A percentile compares a stretch with the other conserved stretches of the same genome.
Conservation (phyloP, 2,113 vertebrate genomes). For the Tetrax tetrax region DNA sequence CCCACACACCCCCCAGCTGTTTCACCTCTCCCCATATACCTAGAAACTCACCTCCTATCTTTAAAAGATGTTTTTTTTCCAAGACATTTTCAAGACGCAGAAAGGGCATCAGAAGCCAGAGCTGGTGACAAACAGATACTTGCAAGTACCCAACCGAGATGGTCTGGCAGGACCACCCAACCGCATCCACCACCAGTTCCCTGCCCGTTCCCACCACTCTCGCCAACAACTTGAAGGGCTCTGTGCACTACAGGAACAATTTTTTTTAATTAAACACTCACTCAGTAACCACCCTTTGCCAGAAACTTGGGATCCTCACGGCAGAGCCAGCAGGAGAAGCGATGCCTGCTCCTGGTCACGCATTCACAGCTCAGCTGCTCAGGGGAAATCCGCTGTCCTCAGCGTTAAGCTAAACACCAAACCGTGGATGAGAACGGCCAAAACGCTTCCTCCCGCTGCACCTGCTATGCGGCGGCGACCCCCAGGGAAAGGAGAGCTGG, state of each 20-base stretch:
- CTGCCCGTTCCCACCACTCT: background rate
- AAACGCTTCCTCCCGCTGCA: background rate
- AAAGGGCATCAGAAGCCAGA: background rate
- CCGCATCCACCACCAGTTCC: background rate
- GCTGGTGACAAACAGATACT: background rate
- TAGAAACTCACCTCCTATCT: background rate
- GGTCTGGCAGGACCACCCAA: background rate
- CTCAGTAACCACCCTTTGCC: background rate
- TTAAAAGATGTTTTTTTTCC: background rate
- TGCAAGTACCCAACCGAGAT: background rate
- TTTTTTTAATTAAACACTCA: background rate
- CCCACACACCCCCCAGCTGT: background rate
- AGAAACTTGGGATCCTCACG: background rate
- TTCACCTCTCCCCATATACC: background rate
- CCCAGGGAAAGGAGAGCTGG: background rate
- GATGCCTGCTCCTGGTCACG: no score
- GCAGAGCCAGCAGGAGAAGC: background rate
- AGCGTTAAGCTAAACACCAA: background rate
- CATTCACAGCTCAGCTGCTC: background rate
- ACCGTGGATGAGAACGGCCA: rapidly evolving
- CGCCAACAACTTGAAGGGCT: background rate
- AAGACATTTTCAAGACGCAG: background rate
- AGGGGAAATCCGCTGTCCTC: background rate
- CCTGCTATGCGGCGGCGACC: rapidly evolving
- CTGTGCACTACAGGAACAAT: background rate